Percentiles rank a stretch among this genome's conserved stretches.
phyloP scores from a whole-genome alignment of 2,888 invertebrate species.

The Loripinus fragilis region DNA sequence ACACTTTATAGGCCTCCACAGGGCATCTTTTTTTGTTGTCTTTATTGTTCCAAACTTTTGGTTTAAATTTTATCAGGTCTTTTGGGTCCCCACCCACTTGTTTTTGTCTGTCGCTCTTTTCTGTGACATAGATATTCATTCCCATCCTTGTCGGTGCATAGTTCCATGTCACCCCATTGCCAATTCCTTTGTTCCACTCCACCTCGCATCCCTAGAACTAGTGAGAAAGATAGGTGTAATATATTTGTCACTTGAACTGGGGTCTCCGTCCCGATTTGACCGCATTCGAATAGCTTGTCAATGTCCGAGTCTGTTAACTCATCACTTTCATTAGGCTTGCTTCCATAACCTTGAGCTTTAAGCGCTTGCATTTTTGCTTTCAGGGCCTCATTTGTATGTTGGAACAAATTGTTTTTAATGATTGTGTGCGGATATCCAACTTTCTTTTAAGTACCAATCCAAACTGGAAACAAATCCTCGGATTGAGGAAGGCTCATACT shows the following conservation, averaged over 20 bases:
- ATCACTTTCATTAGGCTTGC: conserved; percentile 13
- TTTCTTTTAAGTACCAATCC: neutral
- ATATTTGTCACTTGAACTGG: conserved; percentile 8
- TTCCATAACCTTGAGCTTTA: conserved; percentile 19
- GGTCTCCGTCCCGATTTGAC: neutral
- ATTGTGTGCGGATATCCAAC: neutral
- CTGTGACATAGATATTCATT: conserved; percentile 22
- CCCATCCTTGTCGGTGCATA: conserved; percentile 24
- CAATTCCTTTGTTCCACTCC: conserved; percentile 22
- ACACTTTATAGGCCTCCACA: conserved; percentile 13
- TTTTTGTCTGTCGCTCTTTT: conserved; percentile 32
- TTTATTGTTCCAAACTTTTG: conserved; percentile 20
- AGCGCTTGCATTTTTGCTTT: conserved; percentile 20
- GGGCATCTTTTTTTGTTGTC: conserved; percentile 19
- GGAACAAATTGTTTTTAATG: conserved; percentile 24
- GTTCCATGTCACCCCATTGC: conserved; percentile 27
- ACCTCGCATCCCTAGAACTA: conserved; percentile 32
- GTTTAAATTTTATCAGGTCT: conserved; percentile 26
- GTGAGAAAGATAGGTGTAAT: conserved; percentile 18
- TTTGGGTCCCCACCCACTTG: conserved; percentile 18
- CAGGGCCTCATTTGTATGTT: conserved; percentile 18
- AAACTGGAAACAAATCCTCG: neutral
- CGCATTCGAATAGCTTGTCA: conserved; percentile 15
- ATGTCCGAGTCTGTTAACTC: conserved; percentile 26
- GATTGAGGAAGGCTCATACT: neutral